Evolutionary conservation across 2,888 invertebrate species (phyloP).

Genomic region (Chalcis sispes): DNA sequence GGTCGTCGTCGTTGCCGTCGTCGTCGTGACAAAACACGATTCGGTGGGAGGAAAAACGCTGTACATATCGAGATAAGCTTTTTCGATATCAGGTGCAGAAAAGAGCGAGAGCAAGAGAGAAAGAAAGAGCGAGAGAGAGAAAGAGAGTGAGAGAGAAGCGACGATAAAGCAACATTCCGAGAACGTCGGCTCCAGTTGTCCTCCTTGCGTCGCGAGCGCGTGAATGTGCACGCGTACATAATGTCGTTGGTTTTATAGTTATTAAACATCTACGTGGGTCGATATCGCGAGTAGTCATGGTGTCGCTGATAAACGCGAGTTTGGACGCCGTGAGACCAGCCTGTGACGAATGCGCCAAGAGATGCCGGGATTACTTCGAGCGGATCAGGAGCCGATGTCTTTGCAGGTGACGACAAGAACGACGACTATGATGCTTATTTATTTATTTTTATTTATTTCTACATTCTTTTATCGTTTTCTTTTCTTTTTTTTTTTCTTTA

Average conservation of each 20-base stretch:
- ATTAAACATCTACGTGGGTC: background rate
- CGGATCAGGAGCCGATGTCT: constrained; percentile 16
- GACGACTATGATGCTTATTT: background rate
- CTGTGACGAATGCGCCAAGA: constrained; percentile 15
- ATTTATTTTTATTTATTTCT: background rate
- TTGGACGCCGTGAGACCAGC: background rate
- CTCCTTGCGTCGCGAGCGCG: background rate
- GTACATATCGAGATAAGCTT: too few species aligned
- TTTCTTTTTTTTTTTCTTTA: too few species aligned
- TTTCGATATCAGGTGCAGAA: background rate
- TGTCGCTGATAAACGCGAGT: constrained; percentile 21
- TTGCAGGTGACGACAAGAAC: constrained; percentile 32
- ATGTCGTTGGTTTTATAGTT: background rate
- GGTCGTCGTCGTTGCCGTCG: too few species aligned
- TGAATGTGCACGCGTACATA: too few species aligned
- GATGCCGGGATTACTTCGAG: constrained; percentile 29
- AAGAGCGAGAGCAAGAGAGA: too few species aligned
- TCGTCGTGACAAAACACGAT: too few species aligned
- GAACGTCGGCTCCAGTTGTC: background rate
- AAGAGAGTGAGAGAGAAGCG: too few species aligned
- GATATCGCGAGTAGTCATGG: constrained; percentile 11
- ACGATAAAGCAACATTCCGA: too few species aligned
- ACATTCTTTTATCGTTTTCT: background rate
- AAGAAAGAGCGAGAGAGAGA: too few species aligned
- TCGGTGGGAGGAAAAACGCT: too few species aligned